These are phyloP conservation scores for Acridotheres tristis DNA, from an alignment of 2,797 vertebrate genomes.

Conservation along the genomic window DNA sequence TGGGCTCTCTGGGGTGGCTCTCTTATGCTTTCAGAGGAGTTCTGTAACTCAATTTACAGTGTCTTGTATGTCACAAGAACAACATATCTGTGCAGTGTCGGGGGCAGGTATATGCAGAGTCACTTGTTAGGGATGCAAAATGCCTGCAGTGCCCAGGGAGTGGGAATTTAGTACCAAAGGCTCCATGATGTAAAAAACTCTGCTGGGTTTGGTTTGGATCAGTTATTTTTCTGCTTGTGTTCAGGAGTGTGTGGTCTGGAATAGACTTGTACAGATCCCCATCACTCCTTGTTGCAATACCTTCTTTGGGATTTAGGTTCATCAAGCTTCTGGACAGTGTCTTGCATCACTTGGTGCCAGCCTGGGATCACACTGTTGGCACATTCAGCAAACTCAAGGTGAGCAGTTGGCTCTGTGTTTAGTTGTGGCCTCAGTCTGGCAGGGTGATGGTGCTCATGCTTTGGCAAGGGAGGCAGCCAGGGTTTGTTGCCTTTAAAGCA, in stretches of 20 bases:
- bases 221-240: background rate
- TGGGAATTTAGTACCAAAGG: background rate
- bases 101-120: background rate
- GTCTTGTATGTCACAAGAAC: background rate
- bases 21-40: background rate
- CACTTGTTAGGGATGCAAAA: background rate
- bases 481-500: background rate
- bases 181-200: background rate
- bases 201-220: background rate
- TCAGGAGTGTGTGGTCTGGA: background rate
- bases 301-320: slow-evolving; percentile 80
- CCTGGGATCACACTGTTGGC: slow-evolving; percentile 94
- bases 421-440: background rate
- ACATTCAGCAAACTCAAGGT: slow-evolving; percentile 97
- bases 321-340: slow-evolving; percentile 91
- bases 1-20: background rate
- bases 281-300: background rate
- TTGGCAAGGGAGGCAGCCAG: background rate
- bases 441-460: background rate
- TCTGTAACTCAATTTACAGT: background rate
- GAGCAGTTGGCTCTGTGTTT: slow-evolving; percentile 1
- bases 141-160: background rate
- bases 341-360: slow-evolving; percentile 91
- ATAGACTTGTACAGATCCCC: background rate
- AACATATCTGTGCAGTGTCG: fast-evolving